These are phyloP conservation scores for Drosophila neocordata DNA, from an alignment of 1,140 invertebrate species.

Conservation along the genomic window DNA sequence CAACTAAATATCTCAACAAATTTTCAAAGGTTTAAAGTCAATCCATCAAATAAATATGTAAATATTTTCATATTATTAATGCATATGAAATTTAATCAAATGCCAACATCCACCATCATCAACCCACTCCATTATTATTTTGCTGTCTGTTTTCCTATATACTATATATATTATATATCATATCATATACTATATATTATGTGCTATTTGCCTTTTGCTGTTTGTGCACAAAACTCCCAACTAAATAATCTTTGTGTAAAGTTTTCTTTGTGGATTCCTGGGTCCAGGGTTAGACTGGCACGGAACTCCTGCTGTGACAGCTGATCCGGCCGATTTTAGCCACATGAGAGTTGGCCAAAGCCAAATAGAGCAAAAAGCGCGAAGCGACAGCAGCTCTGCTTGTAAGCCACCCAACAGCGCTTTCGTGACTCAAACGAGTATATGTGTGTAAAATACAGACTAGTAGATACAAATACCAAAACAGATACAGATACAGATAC, in stretches of 20 bases:
- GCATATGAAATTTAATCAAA: conserved; percentile 8
- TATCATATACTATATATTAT: background rate
- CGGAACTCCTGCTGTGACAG: conserved; percentile 1
- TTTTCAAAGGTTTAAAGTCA: conserved; percentile 6
- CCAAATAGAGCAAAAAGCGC: conserved; percentile 8
- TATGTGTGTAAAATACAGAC: background rate
- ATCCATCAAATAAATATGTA: conserved; percentile 11
- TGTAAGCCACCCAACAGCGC: conserved; percentile 1
- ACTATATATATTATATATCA: background rate
- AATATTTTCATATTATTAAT: conserved; percentile 2
- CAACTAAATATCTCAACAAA: no score
- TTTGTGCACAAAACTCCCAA: background rate
- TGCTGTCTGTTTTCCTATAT: background rate
- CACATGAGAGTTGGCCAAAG: conserved; percentile 8
- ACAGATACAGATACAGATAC: background rate
- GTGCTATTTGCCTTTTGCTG: background rate
- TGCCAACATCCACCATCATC: background rate
- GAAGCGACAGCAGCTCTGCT: conserved; percentile 3
- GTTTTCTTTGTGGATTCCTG: conserved; percentile 7
- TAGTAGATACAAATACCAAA: background rate
- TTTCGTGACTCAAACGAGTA: background rate
- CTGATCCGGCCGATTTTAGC: conserved; percentile 6
- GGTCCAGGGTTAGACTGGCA: background rate
- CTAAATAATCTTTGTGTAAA: conserved; percentile 10
- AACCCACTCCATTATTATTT: background rate